Base-by-base conservation (phyloP, 2,797 vertebrate species). In the Rhinoraja longicauda region DNA sequence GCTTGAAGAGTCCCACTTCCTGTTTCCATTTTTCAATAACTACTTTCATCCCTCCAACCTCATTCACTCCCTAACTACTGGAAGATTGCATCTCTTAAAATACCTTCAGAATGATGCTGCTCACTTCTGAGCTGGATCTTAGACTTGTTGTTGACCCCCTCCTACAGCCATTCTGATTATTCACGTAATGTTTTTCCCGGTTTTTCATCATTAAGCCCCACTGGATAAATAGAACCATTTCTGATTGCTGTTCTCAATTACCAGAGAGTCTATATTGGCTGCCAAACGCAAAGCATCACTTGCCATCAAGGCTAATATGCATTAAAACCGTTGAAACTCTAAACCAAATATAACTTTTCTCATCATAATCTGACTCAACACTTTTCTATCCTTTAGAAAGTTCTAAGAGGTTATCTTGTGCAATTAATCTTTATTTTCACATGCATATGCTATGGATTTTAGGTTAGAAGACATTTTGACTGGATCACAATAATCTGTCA, bases 361-460 rank as follows among this genome's bases (percentile, higher is more conserved):
- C 21, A 12, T 26, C 8, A 29, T 57, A 82, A 82, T 57, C 21
- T 57, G 9, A 1, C 79, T n/a, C 75, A 32, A n/a, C 29, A 32
- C 9, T 82, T 81, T 36, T 39, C 77, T 81, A 24, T 81, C 45
- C 39, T 81, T 57, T 21, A 26, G 45, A 1, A 39, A 79, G 36
- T 24, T 79, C 77, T 19, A 79, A 39, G 36, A 45, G 7, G 21
- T 53, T 15, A 82, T 9, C 39, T 24, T 53, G 45, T 53, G 15
- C 76, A 78, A 78, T 17, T 39, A 78, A 78, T 32, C 78, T 78
- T 78, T 78, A 78, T 78, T 78, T 78, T 39, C 77, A 78, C 36
- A 78, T 78, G 32, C n/a, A n/a, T n/a, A n/a, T n/a, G n/a, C n/a
- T n/a, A n/a, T n/a, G 17, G 13, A 0, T 39, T 78, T 39, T 78